A percentile compares a stretch with the other conserved stretches of the same genome.
phyloP scores from a whole-genome alignment of 2,113 vertebrate species.

The Gnathochromis pfefferi region DNA sequence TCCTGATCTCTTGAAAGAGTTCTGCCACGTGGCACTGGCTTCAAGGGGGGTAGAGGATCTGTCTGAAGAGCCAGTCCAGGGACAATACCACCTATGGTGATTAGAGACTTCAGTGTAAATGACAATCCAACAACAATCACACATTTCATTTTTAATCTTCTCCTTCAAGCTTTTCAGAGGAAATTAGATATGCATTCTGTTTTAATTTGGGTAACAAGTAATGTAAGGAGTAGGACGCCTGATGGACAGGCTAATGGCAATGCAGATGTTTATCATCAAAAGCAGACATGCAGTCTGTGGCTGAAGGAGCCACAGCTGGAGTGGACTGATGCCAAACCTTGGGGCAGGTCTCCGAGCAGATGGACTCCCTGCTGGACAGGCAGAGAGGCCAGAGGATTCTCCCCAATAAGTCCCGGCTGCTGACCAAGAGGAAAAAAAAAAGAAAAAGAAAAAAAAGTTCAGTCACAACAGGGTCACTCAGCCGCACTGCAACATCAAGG shows the following conservation, averaged over 20 bases:
- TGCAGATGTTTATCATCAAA: constrained; percentile 21
- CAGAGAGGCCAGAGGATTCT: constrained; percentile 75
- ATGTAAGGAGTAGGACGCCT: background rate
- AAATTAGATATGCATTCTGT: background rate
- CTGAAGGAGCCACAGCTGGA: background rate
- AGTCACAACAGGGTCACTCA: constrained; percentile 7
- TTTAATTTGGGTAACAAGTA: background rate
- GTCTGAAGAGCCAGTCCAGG: constrained; percentile 67
- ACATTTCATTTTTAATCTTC: background rate
- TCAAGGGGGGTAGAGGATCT: constrained; percentile 70
- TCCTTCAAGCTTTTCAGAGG: background rate
- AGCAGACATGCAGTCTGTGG: background rate
- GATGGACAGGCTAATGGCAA: background rate
- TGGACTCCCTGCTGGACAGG: constrained; percentile 70
- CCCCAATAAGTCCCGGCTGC: constrained; percentile 84
- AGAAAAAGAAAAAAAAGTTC: accelerated
- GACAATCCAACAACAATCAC: background rate
- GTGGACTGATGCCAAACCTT: constrained; percentile 56
- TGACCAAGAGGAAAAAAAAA: background rate
- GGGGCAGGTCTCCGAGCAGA: constrained; percentile 71
- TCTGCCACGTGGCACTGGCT: constrained; percentile 59
- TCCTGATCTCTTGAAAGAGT: constrained; percentile 73
- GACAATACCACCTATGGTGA: constrained; percentile 36
- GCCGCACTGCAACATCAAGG: background rate
- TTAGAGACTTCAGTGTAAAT: background rate